Conservation (phyloP, 30 jellyfish, hydroid and myxozoan species). For the Cassiopea xamachana region DNA sequence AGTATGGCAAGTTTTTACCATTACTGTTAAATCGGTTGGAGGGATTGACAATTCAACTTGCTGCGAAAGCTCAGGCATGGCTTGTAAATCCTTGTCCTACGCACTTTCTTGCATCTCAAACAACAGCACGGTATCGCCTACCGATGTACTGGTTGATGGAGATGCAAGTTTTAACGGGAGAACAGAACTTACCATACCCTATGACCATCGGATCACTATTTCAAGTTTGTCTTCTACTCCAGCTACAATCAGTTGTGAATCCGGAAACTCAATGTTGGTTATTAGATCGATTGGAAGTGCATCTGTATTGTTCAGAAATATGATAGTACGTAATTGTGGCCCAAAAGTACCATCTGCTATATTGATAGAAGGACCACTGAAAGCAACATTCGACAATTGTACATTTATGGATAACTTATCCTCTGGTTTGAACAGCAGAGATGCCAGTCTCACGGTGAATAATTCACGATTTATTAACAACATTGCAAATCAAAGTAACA, state of each 20-base stretch:
- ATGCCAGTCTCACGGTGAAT: slow-evolving; percentile 13
- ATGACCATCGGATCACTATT: background rate
- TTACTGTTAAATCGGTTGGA: background rate
- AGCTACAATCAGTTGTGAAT: background rate
- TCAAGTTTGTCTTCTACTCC: background rate
- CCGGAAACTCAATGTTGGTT: slow-evolving; percentile 1
- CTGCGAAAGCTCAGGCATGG: background rate
- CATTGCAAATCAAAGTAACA: slow-evolving; percentile 53
- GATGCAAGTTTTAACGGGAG: background rate
- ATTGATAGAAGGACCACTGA: slow-evolving; percentile 34
- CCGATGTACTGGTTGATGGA: slow-evolving; percentile 9
- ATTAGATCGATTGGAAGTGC: slow-evolving; percentile 8
- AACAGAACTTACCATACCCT: background rate
- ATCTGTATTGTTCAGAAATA: background rate
- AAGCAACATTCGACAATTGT: slow-evolving; percentile 36
- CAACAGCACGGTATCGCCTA: background rate
- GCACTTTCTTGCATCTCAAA: slow-evolving; percentile 22
- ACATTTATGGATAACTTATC: slow-evolving; percentile 41
- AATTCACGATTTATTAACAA: slow-evolving; percentile 26
- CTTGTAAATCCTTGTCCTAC: background rate
- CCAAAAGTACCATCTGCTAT: slow-evolving; percentile 58
- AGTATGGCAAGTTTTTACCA: background rate
- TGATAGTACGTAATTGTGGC: slow-evolving; percentile 35
- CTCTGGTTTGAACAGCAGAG: slow-evolving; percentile 68
- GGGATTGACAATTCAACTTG: slow-evolving; percentile 10